Evolutionary conservation across 2,797 vertebrate genomes (phyloP).

Genomic region (Hoplostethus atlanticus): DNA sequence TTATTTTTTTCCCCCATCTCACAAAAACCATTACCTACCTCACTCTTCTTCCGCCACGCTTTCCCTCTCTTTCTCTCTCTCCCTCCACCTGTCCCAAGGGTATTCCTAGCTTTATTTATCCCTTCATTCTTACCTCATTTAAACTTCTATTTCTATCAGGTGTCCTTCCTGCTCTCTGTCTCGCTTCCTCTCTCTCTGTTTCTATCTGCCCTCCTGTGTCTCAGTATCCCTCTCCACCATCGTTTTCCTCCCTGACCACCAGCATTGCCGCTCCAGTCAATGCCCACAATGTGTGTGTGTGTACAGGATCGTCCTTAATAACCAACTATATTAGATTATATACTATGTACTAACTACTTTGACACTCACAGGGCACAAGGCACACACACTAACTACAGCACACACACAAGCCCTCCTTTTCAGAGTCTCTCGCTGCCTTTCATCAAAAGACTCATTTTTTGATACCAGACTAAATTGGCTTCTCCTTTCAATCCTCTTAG

Average conservation of each 20-base stretch:
- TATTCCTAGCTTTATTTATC: constrained; percentile 60
- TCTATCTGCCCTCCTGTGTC: constrained; percentile 11
- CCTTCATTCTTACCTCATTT: constrained; percentile 50
- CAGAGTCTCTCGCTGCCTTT: constrained; percentile 42
- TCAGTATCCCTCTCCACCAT: not conserved
- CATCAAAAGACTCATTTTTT: constrained; percentile 69
- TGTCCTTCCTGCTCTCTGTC: constrained; percentile 1
- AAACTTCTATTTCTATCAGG: not conserved
- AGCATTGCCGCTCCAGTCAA: constrained; percentile 21
- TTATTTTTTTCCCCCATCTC: constrained; percentile 32
- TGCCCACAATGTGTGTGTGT: constrained; percentile 15
- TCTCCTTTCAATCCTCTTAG: constrained; percentile 59
- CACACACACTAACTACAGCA: not conserved
- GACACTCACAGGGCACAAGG: constrained; percentile 4
- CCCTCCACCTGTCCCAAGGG: constrained; percentile 38
- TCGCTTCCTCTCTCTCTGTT: constrained; percentile 18
- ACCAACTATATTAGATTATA: constrained; percentile 35
- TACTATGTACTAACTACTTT: constrained; percentile 17
- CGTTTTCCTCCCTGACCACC: constrained; percentile 9
- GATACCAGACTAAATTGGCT: constrained; percentile 65
- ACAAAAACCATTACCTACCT: constrained; percentile 61
- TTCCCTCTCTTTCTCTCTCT: constrained; percentile 19
- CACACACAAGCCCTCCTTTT: constrained; percentile 33
- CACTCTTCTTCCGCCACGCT: not conserved
- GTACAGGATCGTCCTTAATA: constrained; percentile 5